Conservation (phyloP, 1,140 invertebrate species). For the Teleogryllus occipitalis region DNA sequence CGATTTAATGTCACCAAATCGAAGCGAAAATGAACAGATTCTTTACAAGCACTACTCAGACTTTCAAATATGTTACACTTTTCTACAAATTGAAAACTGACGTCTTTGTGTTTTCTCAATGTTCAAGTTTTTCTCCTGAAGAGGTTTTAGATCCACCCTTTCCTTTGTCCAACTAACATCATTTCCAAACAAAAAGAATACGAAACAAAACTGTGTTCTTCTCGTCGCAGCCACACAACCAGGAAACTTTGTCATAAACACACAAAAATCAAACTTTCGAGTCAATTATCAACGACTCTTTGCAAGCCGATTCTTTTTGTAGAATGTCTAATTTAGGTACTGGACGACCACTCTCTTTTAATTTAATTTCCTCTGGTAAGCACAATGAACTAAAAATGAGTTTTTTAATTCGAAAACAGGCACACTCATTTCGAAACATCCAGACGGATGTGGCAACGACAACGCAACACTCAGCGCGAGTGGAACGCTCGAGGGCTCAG, state of each 20-base stretch:
- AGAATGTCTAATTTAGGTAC: neutral
- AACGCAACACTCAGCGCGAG: too few relatives aligned
- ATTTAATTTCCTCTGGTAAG: neutral
- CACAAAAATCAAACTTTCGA: neutral
- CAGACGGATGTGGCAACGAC: too few relatives aligned
- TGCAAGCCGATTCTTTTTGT: neutral
- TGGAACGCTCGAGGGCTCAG: too few relatives aligned
- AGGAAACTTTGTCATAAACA: neutral
- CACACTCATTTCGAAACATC: too few relatives aligned
- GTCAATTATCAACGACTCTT: neutral
- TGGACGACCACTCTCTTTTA: neutral
- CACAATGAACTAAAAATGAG: neutral
- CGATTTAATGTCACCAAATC: neutral
- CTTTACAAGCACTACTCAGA: neutral
- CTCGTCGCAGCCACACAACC: slow-evolving; percentile 5
- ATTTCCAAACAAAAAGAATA: neutral
- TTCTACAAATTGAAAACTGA: neutral
- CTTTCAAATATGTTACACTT: neutral
- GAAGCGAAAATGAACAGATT: neutral
- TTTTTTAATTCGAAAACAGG: too few relatives aligned
- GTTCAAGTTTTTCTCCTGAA: neutral
- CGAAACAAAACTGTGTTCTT: neutral
- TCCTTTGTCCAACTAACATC: neutral
- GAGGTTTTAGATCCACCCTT: neutral
- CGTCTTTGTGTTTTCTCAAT: neutral